Base-by-base conservation (phyloP, 2,888 invertebrate genomes). In the Ferdinandea cuprea region DNA sequence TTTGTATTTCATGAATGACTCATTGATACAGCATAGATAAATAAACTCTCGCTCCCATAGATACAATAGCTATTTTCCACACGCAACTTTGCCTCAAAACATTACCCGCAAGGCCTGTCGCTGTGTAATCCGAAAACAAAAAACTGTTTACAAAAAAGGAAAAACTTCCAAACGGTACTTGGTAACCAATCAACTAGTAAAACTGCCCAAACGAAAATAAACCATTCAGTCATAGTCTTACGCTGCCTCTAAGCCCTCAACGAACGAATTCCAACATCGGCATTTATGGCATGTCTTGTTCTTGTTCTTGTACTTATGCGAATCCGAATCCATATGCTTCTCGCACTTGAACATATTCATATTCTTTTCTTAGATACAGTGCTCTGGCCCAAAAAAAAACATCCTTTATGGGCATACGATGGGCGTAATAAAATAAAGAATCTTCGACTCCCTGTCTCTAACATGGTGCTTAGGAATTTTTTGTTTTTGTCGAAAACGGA, bases 321-420 rank as follows among this genome's bases (percentile, higher is more conserved):
- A 50, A 35, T 35, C 35, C 28, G 50, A 50, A 35, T 35, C 35
- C 35, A 54, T 52, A 44, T 52, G 30, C 19, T n/a, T n/a, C n/a
- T 1, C 13, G 44, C 17, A 48, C 48, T 15, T n/a, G 19, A 48
- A 78, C 32, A 35, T 48, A 28, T 50, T 68, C 40, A 65, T 81
- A 56, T 81, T 66, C 71, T 66, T 81, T 81, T 66, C 71, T 66
- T 81, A 76, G 81, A 76, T 52, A 56, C 52, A 2, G 25, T 71
- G n/a, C n/a, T n/a, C n/a, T n/a, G 65, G 76, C 46, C 69, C 44
- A 65, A 52, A 61, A 61, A 52, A 32, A n/a, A n/a, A n/a, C n/a
- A n/a, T n/a, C 40, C 37, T 66, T 76, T 72, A 72, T 81, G 66
- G 80, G 28, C 71, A 71, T 59, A 61, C 40, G 9, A n/a, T 9